A percentile compares a stretch with the other conserved stretches of the same genome.
Conservation (phyloP, 2,797 vertebrate species). For the Chromobotia macracanthus region DNA sequence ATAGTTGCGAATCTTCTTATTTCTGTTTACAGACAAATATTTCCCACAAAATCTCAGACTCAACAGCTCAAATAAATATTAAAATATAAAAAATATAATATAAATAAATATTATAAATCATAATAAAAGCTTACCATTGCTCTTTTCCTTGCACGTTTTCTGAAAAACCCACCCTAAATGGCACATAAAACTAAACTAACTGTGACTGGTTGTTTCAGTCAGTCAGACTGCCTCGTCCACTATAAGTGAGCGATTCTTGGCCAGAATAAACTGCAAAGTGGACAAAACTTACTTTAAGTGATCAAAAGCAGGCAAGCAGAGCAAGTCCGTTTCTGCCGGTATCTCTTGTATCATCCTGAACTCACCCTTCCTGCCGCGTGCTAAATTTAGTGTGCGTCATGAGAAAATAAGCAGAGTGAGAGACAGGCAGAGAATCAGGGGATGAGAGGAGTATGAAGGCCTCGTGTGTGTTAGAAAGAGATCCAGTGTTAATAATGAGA, state of each 20-base stretch:
- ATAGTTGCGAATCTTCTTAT: no score
- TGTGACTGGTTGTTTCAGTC: neutral
- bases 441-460: constrained; percentile 1
- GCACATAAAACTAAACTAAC: no score
- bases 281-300: neutral
- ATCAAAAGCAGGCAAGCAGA: neutral
- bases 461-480: constrained; percentile 43
- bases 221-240: neutral
- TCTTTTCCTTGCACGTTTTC: no score
- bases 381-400: constrained; percentile 62
- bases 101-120: no score
- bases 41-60: no score
- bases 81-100: no score
- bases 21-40: no score
- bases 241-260: neutral
- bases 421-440: neutral
- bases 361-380: constrained; percentile 53
- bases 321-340: constrained; percentile 2
- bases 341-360: constrained; percentile 29
- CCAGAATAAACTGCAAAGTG: neutral
- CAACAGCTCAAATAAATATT: no score
- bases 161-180: no score
- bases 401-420: neutral
- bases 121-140: neutral
- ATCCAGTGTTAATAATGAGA: constrained; percentile 56